phyloP scores from a whole-genome alignment of 2,797 vertebrate species.

The Eidolon dupreanum region DNA sequence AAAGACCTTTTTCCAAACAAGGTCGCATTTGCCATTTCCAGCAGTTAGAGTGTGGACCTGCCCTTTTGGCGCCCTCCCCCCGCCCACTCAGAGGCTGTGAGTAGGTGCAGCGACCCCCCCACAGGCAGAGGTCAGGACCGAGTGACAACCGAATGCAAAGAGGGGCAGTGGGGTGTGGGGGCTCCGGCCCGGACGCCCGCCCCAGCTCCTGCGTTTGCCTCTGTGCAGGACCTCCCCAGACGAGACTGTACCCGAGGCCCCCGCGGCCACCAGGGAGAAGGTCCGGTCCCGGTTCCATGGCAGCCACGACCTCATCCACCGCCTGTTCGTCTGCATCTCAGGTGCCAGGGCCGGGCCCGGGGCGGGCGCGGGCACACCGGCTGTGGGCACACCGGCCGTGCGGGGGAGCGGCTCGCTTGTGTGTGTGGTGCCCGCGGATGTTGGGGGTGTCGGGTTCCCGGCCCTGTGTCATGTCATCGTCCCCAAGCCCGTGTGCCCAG shows the following conservation, averaged over 20 bases:
- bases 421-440: background rate
- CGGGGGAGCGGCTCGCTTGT: background rate
- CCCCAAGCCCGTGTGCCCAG: background rate
- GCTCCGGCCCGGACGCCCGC: rapidly evolving
- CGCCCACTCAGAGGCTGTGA: background rate
- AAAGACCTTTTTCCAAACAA: background rate
- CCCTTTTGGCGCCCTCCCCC: background rate
- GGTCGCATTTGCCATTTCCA: background rate
- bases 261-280: slow-evolving; percentile 92
- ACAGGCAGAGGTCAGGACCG: rapidly evolving
- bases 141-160: rapidly evolving
- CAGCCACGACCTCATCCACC: slow-evolving; percentile 98
- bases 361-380: rapidly evolving
- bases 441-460: background rate
- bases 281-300: slow-evolving; percentile 97
- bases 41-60: no score
- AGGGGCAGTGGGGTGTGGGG: no score
- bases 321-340: slow-evolving; percentile 99
- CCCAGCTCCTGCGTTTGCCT: background rate
- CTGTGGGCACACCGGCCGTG: rapidly evolving
- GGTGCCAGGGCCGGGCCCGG: slow-evolving; percentile 84
- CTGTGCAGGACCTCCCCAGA: slow-evolving; percentile 88
- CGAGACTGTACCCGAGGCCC: slow-evolving; percentile 89
- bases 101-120: background rate
- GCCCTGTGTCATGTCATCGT: background rate